Evolutionary conservation across 2,888 invertebrate species (phyloP).

Genomic region (Toxonevra muliebris): DNA sequence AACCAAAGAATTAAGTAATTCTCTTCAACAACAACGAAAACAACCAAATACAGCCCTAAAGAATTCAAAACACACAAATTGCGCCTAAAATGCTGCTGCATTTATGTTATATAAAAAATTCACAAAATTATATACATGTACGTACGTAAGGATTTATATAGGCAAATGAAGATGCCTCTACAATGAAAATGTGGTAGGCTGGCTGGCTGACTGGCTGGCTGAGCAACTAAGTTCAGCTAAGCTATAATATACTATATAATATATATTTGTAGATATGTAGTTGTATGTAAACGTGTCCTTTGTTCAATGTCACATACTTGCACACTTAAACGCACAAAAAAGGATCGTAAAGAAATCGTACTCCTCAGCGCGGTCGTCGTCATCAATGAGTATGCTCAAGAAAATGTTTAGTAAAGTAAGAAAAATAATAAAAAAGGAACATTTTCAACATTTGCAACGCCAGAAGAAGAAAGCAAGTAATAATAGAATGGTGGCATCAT

Average conservation of each 20-base stretch:
- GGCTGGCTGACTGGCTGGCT: not conserved
- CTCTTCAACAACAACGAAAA: not conserved
- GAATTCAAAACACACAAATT: too few species aligned
- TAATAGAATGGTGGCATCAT: too few species aligned
- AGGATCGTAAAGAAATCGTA: not conserved
- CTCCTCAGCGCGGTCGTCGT: too few species aligned
- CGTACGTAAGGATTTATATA: not conserved
- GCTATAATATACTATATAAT: not conserved
- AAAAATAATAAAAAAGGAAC: slow-evolving; percentile 36
- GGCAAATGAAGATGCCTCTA: not conserved
- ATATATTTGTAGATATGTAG: not conserved
- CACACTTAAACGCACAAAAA: not conserved
- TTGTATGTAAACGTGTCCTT: slow-evolving; percentile 25
- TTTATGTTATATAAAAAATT: not conserved
- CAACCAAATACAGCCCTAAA: too few species aligned
- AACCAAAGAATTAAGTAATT: slow-evolving; percentile 17
- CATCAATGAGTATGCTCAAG: too few species aligned
- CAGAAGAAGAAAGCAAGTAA: too few species aligned
- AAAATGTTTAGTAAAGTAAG: slow-evolving; percentile 47
- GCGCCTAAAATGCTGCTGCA: too few species aligned
- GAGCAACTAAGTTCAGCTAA: not conserved
- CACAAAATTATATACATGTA: slow-evolving; percentile 1
- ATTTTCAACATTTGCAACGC: too few species aligned
- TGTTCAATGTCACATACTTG: slow-evolving; percentile 34
- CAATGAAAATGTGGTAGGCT: not conserved